These are phyloP conservation scores for Odontomachus brunneus DNA, from an alignment of 1,140 invertebrate genomes.

Conservation along the genomic window DNA sequence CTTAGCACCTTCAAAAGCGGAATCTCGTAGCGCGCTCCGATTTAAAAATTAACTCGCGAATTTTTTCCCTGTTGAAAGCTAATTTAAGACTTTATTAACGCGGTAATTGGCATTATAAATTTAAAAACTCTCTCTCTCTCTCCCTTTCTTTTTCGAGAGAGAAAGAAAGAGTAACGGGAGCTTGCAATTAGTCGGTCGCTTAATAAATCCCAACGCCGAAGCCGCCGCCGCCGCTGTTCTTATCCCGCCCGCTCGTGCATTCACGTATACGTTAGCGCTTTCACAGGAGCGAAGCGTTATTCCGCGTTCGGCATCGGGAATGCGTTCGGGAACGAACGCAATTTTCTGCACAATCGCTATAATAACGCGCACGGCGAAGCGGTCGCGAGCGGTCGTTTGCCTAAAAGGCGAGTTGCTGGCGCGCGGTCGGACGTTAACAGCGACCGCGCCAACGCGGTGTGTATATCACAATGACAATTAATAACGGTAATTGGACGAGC, in stretches of 20 bases:
- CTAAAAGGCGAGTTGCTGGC: background rate
- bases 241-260: background rate
- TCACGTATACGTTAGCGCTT: too few species aligned
- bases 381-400: background rate
- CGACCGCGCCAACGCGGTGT: conserved; percentile 27
- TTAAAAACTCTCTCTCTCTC: background rate
- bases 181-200: background rate
- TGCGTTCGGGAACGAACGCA: conserved; percentile 31
- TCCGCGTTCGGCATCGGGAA: background rate
- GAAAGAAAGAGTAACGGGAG: too few species aligned
- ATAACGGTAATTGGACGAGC: conserved; percentile 71
- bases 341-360: conserved; percentile 32
- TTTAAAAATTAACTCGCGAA: conserved; percentile 13
- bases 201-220: conserved; percentile 16
- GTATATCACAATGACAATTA: conserved; percentile 74
- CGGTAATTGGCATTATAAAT: conserved; percentile 11
- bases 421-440: conserved; percentile 40
- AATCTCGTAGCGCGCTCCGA: background rate
- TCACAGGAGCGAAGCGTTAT: background rate
- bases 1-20: background rate
- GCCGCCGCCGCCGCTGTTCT: background rate
- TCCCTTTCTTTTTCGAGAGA: too few species aligned
- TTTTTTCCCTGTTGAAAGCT: background rate
- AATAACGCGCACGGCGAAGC: background rate
- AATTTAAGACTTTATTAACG: conserved; percentile 14